Evolutionary conservation across 2,797 vertebrate genomes (phyloP).

Genomic region (Sebastes baramenuke): DNA sequence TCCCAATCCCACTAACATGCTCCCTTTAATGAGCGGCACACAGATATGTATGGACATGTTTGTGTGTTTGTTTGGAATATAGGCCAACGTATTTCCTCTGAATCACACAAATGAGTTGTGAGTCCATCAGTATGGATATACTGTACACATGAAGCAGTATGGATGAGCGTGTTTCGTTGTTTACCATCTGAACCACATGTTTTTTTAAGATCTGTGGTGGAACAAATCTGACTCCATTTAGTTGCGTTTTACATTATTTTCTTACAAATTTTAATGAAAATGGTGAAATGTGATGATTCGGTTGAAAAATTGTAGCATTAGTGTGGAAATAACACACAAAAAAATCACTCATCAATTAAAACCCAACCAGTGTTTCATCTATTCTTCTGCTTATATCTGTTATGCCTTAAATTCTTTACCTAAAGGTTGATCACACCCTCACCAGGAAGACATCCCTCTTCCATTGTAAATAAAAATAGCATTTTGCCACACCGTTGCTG

Average conservation of each 20-base stretch:
- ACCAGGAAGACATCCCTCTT: constrained; percentile 4
- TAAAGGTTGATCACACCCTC: background rate
- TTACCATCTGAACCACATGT: constrained; percentile 1
- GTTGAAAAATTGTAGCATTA: too few relatives aligned
- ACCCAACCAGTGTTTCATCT: background rate
- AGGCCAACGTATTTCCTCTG: constrained; percentile 41
- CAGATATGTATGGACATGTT: constrained; percentile 51
- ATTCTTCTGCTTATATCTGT: background rate
- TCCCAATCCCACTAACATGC: constrained; percentile 22
- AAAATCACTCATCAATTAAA: too few relatives aligned
- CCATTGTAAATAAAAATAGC: constrained; percentile 57
- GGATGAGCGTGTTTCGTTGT: constrained; percentile 17
- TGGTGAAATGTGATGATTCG: background rate
- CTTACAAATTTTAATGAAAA: background rate
- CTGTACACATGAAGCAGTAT: background rate
- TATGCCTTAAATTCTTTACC: constrained; percentile 3
- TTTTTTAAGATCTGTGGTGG: background rate
- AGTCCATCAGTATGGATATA: constrained; percentile 35
- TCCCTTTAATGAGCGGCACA: constrained; percentile 40
- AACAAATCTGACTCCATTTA: background rate
- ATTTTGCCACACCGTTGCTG: constrained; percentile 27
- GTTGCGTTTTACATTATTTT: background rate
- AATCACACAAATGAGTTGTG: constrained; percentile 50
- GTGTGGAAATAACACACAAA: background rate
- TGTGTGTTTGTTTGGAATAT: constrained; percentile 53